Evolutionary conservation across 2,797 vertebrate species (phyloP), one percentile per base, ranked within the genome.

Genomic region (Varecia variegata): DNA sequence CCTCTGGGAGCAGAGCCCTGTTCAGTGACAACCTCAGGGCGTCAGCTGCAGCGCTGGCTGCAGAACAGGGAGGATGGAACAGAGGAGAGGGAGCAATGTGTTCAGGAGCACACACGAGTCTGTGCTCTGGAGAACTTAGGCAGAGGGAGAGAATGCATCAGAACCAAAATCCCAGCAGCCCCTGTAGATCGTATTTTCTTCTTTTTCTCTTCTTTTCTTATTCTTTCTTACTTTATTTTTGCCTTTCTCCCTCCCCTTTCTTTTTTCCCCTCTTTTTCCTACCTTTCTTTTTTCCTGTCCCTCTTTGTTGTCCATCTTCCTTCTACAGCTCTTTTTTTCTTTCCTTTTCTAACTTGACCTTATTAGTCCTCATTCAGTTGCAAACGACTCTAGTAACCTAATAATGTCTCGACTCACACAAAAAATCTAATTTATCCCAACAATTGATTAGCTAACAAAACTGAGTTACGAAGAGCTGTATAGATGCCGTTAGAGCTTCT

Each of bases 11-110:
- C 54, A 81, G 38, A 20, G 79, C 11, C 79, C 1, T 3, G 23
- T 14, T 15, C 40, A 2, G 38, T 45, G 40, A 60, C 11, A 7
- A 32, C 43, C 56, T 20, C 56, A 43, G 4, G 71, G 40, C 3
- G 1, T 4, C 20, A 7, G 40, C 56, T 30, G 25, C 38, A 32
- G 10, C 5, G 10, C 0, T 21, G 27, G 27, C 10, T 5, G 5
- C 38, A 32, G 79, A 80, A 32, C 27, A 7, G 58, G 40, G 38
- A 80, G 18, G 56, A 5, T 27, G 13, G 17, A 43, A 20, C 27
- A 45, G 38, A 62, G 40, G 56, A 32, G 18, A 23, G 2, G 17
- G 6, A 21, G 30, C 4, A 5, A 1, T 18, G 12, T 13, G 1
- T 32, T 32, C 1, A 38, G 25, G 23, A 40, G n/a, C 52, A 32